These are phyloP conservation scores for Agrochola lychnidis DNA, from an alignment of 2,888 invertebrate species.

Conservation along the genomic window DNA sequence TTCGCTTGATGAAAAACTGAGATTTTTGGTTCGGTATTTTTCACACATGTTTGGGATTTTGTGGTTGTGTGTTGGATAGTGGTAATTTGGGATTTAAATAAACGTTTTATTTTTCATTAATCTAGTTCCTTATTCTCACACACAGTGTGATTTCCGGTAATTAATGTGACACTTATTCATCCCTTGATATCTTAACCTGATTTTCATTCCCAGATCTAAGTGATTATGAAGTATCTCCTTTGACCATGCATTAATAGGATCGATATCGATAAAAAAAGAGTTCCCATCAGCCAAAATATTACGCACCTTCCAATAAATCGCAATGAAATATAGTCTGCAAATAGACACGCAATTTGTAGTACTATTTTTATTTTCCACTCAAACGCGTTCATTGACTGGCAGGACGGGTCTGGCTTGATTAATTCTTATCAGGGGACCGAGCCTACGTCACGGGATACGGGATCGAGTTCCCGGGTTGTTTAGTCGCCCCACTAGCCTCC, in stretches of 20 bases:
- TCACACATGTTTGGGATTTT: slow-evolving; percentile 19
- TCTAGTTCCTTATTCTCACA: not conserved
- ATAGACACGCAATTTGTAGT: slow-evolving; percentile 37
- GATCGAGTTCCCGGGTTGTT: slow-evolving; percentile 45
- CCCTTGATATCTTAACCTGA: not conserved
- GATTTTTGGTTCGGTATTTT: slow-evolving; percentile 37
- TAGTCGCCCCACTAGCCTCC: slow-evolving; percentile 56
- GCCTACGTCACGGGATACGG: slow-evolving; percentile 48
- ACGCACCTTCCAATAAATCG: slow-evolving; percentile 33
- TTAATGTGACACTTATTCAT: not conserved
- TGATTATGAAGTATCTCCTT: not conserved
- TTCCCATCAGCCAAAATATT: slow-evolving; percentile 7
- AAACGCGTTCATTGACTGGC: slow-evolving; percentile 53
- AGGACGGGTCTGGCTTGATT: slow-evolving; percentile 58
- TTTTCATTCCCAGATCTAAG: not conserved
- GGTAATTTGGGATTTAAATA: not conserved
- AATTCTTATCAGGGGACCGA: slow-evolving; percentile 60
- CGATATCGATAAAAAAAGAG: not conserved
- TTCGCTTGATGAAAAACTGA: slow-evolving; percentile 78
- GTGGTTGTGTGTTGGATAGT: not conserved
- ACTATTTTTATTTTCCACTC: slow-evolving; percentile 55
- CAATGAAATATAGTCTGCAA: slow-evolving; percentile 28
- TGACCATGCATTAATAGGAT: not conserved
- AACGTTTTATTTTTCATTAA: not conserved
- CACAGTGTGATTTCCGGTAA: not conserved